Evolutionary conservation across 2,888 invertebrate genomes (phyloP).

Genomic region (Auanema freiburgensis): DNA sequence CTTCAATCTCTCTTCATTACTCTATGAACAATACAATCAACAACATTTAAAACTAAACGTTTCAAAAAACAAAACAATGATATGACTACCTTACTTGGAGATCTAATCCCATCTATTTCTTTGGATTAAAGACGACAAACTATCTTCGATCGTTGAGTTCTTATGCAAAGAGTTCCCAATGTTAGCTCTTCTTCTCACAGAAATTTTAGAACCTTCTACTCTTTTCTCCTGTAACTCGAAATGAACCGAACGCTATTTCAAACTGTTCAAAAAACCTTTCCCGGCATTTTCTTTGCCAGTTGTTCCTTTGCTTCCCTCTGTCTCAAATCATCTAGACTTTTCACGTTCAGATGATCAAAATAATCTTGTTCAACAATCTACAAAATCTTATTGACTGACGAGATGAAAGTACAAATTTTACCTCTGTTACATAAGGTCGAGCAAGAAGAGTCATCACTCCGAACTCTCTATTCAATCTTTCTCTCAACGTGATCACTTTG

Average conservation of each 20-base stretch:
- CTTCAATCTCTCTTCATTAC: too few relatives aligned
- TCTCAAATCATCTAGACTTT: slow-evolving; percentile 31
- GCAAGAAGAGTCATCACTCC: slow-evolving; percentile 59
- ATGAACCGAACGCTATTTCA: too few relatives aligned
- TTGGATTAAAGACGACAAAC: slow-evolving; percentile 43
- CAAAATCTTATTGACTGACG: slow-evolving; percentile 1
- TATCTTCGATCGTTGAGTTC: slow-evolving; percentile 59
- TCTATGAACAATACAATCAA: not conserved
- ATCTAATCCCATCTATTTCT: slow-evolving; percentile 62
- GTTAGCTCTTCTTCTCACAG: slow-evolving; percentile 45
- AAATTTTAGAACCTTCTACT: slow-evolving; percentile 33
- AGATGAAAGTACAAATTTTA: slow-evolving; percentile 15
- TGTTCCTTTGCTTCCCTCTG: slow-evolving; percentile 19
- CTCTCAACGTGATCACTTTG: slow-evolving; percentile 40
- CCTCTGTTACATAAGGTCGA: slow-evolving; percentile 54
- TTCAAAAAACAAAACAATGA: not conserved
- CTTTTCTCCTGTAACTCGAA: slow-evolving; percentile 28
- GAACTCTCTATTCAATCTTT: slow-evolving; percentile 52
- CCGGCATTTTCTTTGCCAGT: slow-evolving; percentile 43
- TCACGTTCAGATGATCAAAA: slow-evolving; percentile 26
- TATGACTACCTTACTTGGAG: not conserved
- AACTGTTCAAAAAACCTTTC: slow-evolving; percentile 32
- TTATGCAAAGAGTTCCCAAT: slow-evolving; percentile 60
- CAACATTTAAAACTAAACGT: not conserved
- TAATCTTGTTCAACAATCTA: slow-evolving; percentile 36